Percentiles rank a stretch among this genome's conserved stretches.
These are phyloP conservation scores for Drosophila atripex DNA, from an alignment of 2,888 invertebrate species.

Conservation along the genomic window DNA sequence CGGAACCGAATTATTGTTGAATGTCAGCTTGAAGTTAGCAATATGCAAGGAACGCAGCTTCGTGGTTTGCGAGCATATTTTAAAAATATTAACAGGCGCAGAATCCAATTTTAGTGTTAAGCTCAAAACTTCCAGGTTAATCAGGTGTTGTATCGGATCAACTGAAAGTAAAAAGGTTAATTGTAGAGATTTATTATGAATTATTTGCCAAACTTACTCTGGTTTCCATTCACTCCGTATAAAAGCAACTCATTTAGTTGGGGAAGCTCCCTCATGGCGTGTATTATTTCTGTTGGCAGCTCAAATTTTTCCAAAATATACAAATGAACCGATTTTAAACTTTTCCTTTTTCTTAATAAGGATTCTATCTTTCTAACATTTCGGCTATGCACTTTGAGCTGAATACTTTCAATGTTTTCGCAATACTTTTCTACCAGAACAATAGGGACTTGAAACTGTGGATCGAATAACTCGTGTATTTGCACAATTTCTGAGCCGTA, in stretches of 20 bases:
- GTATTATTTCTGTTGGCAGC: background rate
- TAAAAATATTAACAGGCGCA: background rate
- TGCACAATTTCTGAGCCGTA: background rate
- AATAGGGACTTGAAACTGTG: background rate
- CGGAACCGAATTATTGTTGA: background rate
- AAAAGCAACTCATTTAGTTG: background rate
- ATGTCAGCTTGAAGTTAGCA: background rate
- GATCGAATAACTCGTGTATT: background rate
- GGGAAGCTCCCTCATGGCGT: background rate
- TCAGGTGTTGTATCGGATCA: background rate
- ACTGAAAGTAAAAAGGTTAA: background rate
- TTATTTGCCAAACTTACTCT: background rate
- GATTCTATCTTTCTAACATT: background rate
- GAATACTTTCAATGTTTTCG: background rate
- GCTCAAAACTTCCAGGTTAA: conserved; percentile 5
- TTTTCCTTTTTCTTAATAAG: background rate
- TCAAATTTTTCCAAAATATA: background rate
- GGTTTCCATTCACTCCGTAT: background rate
- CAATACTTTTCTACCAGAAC: background rate
- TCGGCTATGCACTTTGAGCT: background rate
- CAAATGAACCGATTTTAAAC: background rate
- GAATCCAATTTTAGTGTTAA: background rate
- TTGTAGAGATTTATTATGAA: background rate
- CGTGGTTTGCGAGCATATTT: background rate
- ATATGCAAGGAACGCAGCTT: background rate